Conservation (phyloP, 2,888 invertebrate species). For the Malthinus seriepunctatus region DNA sequence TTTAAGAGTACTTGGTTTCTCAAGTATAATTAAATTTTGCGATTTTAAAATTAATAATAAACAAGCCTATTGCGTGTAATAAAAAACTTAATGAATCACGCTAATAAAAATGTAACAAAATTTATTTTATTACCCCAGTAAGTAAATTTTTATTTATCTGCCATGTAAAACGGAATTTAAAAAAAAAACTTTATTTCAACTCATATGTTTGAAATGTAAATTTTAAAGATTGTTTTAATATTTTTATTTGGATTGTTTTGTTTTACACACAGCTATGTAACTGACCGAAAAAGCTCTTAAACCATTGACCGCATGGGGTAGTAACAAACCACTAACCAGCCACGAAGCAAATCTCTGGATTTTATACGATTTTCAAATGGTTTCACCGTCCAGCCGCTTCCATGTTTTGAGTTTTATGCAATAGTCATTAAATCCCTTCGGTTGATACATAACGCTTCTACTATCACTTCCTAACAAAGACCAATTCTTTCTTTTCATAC, state of each 20-base stretch:
- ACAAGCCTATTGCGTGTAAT: too few species aligned
- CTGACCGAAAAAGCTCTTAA: constrained; percentile 21
- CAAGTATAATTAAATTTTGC: too few species aligned
- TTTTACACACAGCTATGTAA: constrained; percentile 14
- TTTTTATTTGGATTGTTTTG: constrained; percentile 15
- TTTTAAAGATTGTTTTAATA: constrained; percentile 10
- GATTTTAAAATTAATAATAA: too few species aligned
- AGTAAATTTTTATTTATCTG: too few species aligned
- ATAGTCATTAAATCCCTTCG: constrained; percentile 40
- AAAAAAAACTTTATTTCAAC: too few species aligned
- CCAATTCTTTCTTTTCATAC: constrained; percentile 12
- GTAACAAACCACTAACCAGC: constrained; percentile 28
- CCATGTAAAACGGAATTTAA: too few species aligned
- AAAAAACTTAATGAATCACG: too few species aligned
- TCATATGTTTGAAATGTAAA: constrained; percentile 5
- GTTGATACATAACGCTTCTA: constrained; percentile 23
- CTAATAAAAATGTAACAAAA: too few species aligned
- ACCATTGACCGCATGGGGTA: constrained; percentile 31
- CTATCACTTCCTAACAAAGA: constrained; percentile 14
- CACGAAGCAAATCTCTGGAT: constrained; percentile 36
- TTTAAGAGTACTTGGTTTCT: too few species aligned
- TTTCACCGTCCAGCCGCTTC: constrained; percentile 35
- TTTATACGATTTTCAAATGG: constrained; percentile 38
- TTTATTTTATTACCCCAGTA: too few species aligned
- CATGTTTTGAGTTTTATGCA: constrained; percentile 41